These are phyloP conservation scores for Dolomedes plantarius DNA, from an alignment of 2,888 invertebrate genomes.

Conservation along the genomic window DNA sequence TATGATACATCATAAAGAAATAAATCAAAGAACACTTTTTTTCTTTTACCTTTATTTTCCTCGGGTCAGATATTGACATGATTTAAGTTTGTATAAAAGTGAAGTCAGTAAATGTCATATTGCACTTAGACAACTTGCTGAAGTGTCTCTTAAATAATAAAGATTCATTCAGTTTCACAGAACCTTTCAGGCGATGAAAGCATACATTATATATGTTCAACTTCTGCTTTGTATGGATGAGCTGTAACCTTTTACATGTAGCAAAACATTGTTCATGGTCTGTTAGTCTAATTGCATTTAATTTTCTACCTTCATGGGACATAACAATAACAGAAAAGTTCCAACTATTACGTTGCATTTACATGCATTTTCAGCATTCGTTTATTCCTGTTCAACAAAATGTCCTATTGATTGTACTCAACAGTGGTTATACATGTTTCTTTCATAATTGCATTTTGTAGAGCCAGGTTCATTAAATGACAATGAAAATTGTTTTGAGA, in stretches of 20 bases:
- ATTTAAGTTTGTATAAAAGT: too few relatives aligned
- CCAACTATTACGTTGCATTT: neutral
- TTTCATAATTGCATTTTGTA: neutral
- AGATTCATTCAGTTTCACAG: neutral
- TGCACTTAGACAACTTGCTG: slow-evolving; percentile 4
- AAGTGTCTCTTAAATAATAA: neutral
- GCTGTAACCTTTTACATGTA: neutral
- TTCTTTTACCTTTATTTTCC: too few relatives aligned
- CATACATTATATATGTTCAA: neutral
- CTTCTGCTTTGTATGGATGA: neutral
- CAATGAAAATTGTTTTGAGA: too few relatives aligned
- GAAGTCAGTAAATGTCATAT: too few relatives aligned
- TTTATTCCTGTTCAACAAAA: neutral
- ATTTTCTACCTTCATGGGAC: neutral
- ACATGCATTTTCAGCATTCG: neutral
- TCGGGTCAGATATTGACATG: too few relatives aligned
- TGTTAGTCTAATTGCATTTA: slow-evolving; percentile 30
- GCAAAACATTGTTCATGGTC: slow-evolving; percentile 16
- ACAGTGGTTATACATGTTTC: neutral
- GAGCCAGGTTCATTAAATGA: too few relatives aligned
- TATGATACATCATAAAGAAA: too few relatives aligned
- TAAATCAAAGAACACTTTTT: too few relatives aligned
- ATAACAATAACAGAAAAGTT: slow-evolving; percentile 2
- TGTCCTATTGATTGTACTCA: slow-evolving; percentile 2
- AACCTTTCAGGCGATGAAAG: neutral